Conservation (phyloP, 2,888 invertebrate genomes). For the Drosophila atroscutellata region DNA sequence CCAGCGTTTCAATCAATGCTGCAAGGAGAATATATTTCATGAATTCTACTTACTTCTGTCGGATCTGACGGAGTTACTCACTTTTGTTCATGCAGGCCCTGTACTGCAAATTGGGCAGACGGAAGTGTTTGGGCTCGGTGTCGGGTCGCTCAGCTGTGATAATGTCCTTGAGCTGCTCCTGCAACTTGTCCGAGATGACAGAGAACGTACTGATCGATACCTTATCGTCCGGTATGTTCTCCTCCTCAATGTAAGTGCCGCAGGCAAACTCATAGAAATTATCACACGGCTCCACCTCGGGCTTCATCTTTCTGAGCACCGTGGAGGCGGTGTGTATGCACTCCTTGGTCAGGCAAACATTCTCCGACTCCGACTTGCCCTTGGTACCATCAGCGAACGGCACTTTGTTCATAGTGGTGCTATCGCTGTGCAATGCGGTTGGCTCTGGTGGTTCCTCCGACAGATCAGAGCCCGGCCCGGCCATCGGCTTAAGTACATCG, state of each 20-base stretch:
- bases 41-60: background rate
- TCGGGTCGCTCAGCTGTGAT: constrained; percentile 82
- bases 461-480: background rate
- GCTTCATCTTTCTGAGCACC: constrained; percentile 89
- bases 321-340: constrained; percentile 91
- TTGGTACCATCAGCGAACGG: constrained; percentile 67
- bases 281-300: constrained; percentile 89
- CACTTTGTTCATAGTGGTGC: constrained; percentile 61
- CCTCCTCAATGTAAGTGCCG: constrained; percentile 89
- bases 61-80: constrained; percentile 51
- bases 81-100: constrained; percentile 85
- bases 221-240: constrained; percentile 90
- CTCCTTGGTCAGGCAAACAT: constrained; percentile 90
- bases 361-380: constrained; percentile 55
- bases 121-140: constrained; percentile 84
- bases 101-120: constrained; percentile 85
- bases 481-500: constrained; percentile 76
- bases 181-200: constrained; percentile 84
- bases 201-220: constrained; percentile 85
- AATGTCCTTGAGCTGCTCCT: constrained; percentile 84
- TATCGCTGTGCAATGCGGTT: constrained; percentile 75
- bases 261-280: constrained; percentile 92
- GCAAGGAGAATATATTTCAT: background rate
- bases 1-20: constrained; percentile 93
- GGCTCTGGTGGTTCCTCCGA: constrained; percentile 54